phyloP scores from a whole-genome alignment of 2,888 invertebrate genomes.

The Capitulum mitella region DNA sequence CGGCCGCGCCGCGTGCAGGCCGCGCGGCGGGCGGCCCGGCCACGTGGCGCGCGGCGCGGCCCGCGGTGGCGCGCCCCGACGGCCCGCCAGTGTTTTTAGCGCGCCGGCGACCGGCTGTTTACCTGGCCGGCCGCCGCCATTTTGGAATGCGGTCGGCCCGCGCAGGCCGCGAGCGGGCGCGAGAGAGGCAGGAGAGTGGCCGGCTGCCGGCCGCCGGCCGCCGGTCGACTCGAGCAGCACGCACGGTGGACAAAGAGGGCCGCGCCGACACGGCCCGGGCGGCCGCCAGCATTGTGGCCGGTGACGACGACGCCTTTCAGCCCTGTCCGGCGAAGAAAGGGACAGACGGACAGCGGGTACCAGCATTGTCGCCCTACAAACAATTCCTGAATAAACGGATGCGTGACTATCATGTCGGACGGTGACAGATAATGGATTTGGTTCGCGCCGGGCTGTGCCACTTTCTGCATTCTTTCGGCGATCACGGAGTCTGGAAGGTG shows the following conservation, averaged over 20 bases:
- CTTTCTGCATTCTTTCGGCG: too few relatives aligned
- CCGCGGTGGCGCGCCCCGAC: background rate
- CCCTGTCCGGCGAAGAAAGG: background rate
- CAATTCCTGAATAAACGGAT: background rate
- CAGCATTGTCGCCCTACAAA: background rate
- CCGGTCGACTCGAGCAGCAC: too few relatives aligned
- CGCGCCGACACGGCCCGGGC: background rate
- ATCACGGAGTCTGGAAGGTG: too few relatives aligned
- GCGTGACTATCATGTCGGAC: background rate
- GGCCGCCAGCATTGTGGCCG: background rate
- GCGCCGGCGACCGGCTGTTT: background rate
- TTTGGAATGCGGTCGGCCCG: conserved; percentile 10
- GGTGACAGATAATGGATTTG: too few relatives aligned
- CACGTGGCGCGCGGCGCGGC: background rate
- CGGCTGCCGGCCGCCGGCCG: too few relatives aligned
- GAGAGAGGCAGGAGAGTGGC: background rate
- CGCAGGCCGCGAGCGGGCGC: background rate
- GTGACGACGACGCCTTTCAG: background rate
- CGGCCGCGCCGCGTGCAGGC: background rate
- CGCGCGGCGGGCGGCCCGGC: background rate
- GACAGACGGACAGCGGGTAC: background rate
- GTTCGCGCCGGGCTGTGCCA: too few relatives aligned
- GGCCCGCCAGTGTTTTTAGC: conserved; percentile 9
- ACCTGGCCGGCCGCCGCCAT: background rate
- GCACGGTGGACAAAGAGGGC: background rate